Conservation (phyloP, 2,888 invertebrate species). For the Pseudanteris insignis region DNA sequence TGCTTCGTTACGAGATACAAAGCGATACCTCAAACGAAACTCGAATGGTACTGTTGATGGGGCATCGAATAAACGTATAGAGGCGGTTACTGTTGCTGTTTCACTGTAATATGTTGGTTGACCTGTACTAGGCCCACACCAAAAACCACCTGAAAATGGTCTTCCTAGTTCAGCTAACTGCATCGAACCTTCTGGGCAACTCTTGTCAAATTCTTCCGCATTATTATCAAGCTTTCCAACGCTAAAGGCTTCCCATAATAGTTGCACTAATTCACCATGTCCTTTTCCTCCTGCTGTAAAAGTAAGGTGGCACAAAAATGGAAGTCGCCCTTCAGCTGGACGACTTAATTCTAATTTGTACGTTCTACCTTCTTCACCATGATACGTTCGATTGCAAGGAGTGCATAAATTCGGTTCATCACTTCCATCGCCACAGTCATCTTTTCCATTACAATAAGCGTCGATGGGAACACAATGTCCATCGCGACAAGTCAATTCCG, state of each 20-base stretch:
- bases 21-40: conserved; percentile 81
- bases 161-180: conserved; percentile 86
- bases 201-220: conserved; percentile 72
- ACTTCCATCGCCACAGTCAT: conserved; percentile 86
- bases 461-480: conserved; percentile 83
- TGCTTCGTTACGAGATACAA: conserved; percentile 82
- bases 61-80: conserved; percentile 79
- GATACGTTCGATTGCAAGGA: conserved; percentile 89
- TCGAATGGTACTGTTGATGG: conserved; percentile 81
- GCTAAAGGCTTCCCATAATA: conserved; percentile 88
- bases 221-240: conserved; percentile 83
- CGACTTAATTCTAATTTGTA: conserved; percentile 78
- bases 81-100: conserved; percentile 87
- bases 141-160: conserved; percentile 88
- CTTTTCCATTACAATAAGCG: conserved; percentile 84
- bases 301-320: conserved; percentile 89
- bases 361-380: conserved; percentile 81
- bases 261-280: conserved; percentile 89
- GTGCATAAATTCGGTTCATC: conserved; percentile 86
- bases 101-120: conserved; percentile 89
- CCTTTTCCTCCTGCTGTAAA: conserved; percentile 90
- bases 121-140: conserved; percentile 83
- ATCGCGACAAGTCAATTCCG: conserved; percentile 79
- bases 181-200: conserved; percentile 89
- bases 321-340: conserved; percentile 78